These are phyloP conservation scores for Nestor notabilis DNA, from an alignment of 2,113 vertebrate genomes.

Conservation along the genomic window DNA sequence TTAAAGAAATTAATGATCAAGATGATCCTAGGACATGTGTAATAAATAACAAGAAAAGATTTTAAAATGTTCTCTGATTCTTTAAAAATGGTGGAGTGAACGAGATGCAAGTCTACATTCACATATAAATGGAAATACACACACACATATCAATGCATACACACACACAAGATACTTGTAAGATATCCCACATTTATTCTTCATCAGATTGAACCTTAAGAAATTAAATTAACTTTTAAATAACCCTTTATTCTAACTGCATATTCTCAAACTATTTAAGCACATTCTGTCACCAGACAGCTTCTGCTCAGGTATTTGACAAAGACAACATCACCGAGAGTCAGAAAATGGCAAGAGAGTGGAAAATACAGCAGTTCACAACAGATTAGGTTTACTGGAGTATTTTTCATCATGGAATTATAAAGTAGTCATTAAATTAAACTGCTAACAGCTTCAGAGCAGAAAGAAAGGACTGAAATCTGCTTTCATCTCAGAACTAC, in stretches of 20 bases:
- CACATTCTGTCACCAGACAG: background rate
- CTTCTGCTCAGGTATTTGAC: background rate
- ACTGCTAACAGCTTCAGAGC: background rate
- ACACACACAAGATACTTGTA: background rate
- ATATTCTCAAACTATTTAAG: background rate
- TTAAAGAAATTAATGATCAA: constrained; percentile 49
- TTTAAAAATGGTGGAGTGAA: background rate
- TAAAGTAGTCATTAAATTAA: background rate
- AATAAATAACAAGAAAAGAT: background rate
- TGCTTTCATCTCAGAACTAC: background rate
- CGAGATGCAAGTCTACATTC: constrained; percentile 23
- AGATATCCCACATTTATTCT: background rate
- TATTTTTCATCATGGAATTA: background rate
- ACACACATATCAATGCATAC: background rate
- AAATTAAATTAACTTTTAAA: background rate
- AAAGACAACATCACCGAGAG: background rate
- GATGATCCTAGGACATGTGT: constrained; percentile 11
- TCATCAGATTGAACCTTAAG: background rate
- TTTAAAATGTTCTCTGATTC: constrained; percentile 8
- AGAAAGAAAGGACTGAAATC: background rate
- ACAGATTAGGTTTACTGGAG: background rate
- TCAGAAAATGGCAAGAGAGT: background rate
- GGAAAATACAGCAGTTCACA: background rate
- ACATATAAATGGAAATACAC: constrained; percentile 51
- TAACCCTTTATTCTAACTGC: background rate